These are phyloP conservation scores for Stegostoma tigrinum DNA, from an alignment of 2,113 vertebrate species.

Conservation along the genomic window DNA sequence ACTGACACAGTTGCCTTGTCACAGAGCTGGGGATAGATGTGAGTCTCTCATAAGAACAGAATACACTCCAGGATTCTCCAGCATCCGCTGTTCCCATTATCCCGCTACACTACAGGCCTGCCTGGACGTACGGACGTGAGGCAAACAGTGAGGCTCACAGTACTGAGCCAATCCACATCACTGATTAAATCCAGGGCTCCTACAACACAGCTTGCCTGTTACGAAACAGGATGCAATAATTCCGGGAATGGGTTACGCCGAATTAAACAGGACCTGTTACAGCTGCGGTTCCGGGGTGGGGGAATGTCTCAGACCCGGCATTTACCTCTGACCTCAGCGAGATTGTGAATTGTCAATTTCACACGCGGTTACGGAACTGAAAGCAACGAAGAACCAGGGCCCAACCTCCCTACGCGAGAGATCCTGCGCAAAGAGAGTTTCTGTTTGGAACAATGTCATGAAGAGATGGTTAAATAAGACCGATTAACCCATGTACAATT, in stretches of 20 bases:
- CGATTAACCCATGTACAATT: neutral
- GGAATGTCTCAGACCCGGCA: neutral
- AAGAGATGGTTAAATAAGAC: neutral
- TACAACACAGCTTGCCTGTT: no score
- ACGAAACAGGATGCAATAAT: no score
- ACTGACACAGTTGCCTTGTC: neutral
- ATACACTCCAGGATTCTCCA: neutral
- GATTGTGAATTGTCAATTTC: neutral
- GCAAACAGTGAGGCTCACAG: neutral
- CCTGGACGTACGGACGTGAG: neutral
- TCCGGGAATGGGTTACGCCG: no score
- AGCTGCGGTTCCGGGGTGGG: no score
- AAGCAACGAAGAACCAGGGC: neutral
- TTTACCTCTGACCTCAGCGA: neutral
- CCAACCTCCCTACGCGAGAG: neutral
- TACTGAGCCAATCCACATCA: no score
- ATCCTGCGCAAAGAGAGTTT: neutral
- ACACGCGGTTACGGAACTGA: neutral
- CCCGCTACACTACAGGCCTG: neutral
- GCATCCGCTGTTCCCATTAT: no score
- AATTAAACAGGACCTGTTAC: no score
- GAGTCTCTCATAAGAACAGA: neutral
- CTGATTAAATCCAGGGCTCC: no score
- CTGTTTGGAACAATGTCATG: neutral
- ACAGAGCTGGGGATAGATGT: neutral